Percentiles rank a stretch among this genome's conserved stretches.
Conservation (phyloP, 2,888 invertebrate genomes). For the Troilus luridus region DNA sequence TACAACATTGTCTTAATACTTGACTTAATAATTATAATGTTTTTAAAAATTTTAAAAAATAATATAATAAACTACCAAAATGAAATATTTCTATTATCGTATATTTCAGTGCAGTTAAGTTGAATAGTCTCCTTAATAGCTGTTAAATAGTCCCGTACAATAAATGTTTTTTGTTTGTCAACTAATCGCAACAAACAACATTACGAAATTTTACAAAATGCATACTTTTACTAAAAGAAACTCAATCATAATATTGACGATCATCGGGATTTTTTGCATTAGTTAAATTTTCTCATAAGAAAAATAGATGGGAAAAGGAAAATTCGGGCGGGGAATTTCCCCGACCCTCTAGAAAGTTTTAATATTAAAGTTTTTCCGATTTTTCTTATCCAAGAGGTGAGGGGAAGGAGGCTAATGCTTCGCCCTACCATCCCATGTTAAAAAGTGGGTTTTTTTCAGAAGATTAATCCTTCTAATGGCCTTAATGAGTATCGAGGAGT, state of each 20-base stretch:
- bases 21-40: too few relatives aligned
- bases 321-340: neutral
- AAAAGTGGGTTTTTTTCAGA: constrained; percentile 49
- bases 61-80: too few relatives aligned
- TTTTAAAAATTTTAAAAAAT: too few relatives aligned
- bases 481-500: constrained; percentile 58
- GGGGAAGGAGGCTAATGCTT: constrained; percentile 26
- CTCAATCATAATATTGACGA: neutral
- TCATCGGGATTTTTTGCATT: neutral
- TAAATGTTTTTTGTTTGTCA: too few relatives aligned
- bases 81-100: too few relatives aligned
- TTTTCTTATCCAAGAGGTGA: constrained; percentile 39
- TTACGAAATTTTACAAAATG: too few relatives aligned
- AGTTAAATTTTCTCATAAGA: neutral
- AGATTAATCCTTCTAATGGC: constrained; percentile 58
- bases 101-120: too few relatives aligned
- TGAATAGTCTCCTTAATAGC: too few relatives aligned
- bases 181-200: too few relatives aligned
- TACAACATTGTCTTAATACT: too few relatives aligned
- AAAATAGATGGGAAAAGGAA: neutral
- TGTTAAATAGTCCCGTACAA: too few relatives aligned
- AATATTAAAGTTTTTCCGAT: constrained; percentile 46
- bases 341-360: neutral
- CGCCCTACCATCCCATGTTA: constrained; percentile 44
- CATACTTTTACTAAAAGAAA: too few relatives aligned